Base-by-base conservation (phyloP, 2,888 invertebrate species). In the Drosophila greeni region DNA sequence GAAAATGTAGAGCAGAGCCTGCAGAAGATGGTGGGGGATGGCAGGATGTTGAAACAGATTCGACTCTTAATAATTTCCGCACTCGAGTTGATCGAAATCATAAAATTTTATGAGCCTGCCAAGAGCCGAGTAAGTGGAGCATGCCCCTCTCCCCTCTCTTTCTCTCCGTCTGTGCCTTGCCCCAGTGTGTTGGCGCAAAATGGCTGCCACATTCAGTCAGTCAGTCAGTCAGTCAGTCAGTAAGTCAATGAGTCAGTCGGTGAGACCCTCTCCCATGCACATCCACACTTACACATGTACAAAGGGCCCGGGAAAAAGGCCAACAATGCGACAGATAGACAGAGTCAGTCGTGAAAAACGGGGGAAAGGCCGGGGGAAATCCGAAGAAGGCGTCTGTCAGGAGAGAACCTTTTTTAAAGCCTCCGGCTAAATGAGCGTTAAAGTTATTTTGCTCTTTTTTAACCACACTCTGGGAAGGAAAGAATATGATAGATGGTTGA, bases 11-110 rank as follows among this genome's bases (percentile, higher is more conserved):
- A 36, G 24, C 62, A 40, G 43, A 40, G 60, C 67, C 56, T 48
- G 52, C 58, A 57, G 47, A 26, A 33, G 40, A 48, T 43, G 33
- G 53, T 39, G 20, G 31, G 42, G 58, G 20, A 31, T 66, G 55
- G 68, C 76, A 82, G 80, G 74, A 76, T 76, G 74, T 57, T 73
- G 75, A 81, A 78, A 81, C 85, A 84, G 82, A 84, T 85, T 85
- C 82, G 74, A 79, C 76, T 82, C 77, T 79, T 85, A 85, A 85
- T 84, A 85, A 85, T 85, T 84, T 85, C 85, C 82, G 85, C 84
- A 84, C 82, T 85, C 85, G 81, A 84, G 79, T 82, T 85, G 84
- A 85, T 85, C 84, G 85, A 84, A 84, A 85, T 84, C 84, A 85
- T 84, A 84, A 84, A 82, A 85, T 82, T 84, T 84, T 84, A 84